Evolutionary conservation across 2,113 vertebrate genomes (phyloP).

Genomic region (Alectura lathami): DNA sequence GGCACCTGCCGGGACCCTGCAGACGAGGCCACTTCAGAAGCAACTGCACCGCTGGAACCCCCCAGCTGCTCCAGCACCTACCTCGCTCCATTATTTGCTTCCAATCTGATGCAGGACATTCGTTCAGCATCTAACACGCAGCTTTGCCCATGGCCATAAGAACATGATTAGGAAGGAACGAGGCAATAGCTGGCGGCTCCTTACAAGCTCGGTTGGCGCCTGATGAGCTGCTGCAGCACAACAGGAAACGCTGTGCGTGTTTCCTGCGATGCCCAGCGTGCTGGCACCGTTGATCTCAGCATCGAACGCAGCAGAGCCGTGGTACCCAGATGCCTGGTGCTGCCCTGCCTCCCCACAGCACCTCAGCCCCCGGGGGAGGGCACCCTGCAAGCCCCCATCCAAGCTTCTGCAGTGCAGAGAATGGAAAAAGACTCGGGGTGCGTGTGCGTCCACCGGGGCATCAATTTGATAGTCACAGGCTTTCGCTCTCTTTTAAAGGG

Average conservation of each 20-base stretch:
- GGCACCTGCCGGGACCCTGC: too few species aligned
- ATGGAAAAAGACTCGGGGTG: too few species aligned
- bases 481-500: conserved; percentile 37
- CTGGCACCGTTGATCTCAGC: not conserved
- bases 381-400: too few species aligned
- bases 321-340: not conserved
- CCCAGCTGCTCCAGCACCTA: not conserved
- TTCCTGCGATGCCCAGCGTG: not conserved
- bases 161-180: not conserved
- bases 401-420: too few species aligned
- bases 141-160: not conserved
- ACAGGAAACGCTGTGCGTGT: not conserved
- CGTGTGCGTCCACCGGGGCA: not conserved
- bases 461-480: conserved; percentile 13
- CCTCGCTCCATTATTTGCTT: rapidly evolving
- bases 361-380: too few species aligned
- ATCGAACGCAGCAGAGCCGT: not conserved
- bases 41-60: rapidly evolving
- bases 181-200: not conserved
- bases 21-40: not conserved
- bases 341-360: too few species aligned
- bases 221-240: rapidly evolving
- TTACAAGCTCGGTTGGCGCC: not conserved
- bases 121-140: rapidly evolving
- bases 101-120: rapidly evolving